Evolutionary conservation across 2,797 vertebrate species (phyloP).

Genomic region (Florisuga fusca): DNA sequence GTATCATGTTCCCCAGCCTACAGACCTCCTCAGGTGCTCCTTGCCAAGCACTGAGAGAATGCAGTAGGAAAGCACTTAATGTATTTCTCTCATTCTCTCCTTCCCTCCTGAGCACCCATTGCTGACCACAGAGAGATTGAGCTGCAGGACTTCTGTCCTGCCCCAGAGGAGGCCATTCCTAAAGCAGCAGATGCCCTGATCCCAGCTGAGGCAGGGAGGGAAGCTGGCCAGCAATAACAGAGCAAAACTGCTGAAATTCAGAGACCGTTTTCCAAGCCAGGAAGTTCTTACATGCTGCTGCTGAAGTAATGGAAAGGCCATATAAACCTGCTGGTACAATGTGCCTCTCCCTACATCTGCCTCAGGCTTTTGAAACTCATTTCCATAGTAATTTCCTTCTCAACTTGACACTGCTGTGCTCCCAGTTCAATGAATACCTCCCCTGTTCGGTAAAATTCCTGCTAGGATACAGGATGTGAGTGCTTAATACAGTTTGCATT

Average conservation of each 20-base stretch:
- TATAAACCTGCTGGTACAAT: slow-evolving; percentile 24
- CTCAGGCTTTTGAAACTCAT: slow-evolving; percentile 67
- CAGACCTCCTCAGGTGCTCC: not conserved
- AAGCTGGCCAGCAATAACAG: not conserved
- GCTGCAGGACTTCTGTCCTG: not conserved
- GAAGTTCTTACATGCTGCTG: not conserved
- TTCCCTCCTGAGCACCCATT: not conserved
- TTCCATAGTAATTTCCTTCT: slow-evolving; percentile 74
- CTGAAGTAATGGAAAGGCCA: slow-evolving; percentile 48
- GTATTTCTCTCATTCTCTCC: not conserved
- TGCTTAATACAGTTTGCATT: slow-evolving; percentile 52
- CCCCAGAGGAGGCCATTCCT: not conserved
- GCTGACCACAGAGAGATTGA: not conserved
- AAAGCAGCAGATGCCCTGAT: not conserved
- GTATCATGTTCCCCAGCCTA: not conserved
- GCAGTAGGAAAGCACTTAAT: not conserved
- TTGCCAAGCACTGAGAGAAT: not conserved
- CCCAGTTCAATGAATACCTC: slow-evolving; percentile 65
- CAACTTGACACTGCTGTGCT: slow-evolving; percentile 63
- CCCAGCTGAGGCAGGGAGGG: not conserved
- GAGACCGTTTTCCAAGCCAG: not conserved
- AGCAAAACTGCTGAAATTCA: not conserved
- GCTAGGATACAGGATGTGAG: slow-evolving; percentile 61
- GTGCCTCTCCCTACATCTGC: slow-evolving; percentile 50
- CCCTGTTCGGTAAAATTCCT: slow-evolving; percentile 63